These are phyloP conservation scores for Octomys mimax DNA, from an alignment of 2,797 vertebrate species.

Conservation along the genomic window DNA sequence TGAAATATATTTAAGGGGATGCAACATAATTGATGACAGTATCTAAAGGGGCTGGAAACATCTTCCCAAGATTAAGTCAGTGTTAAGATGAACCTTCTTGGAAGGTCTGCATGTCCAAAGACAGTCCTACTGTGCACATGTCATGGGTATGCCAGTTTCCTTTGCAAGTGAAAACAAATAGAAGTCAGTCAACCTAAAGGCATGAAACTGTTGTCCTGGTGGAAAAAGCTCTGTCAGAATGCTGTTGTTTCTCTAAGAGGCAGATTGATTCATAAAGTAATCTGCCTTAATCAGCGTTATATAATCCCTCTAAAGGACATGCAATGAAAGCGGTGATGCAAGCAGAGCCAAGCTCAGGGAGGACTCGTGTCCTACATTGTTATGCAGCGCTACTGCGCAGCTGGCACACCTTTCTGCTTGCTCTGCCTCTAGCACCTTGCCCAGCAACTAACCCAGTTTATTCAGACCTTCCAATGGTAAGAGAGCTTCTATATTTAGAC, in stretches of 20 bases:
- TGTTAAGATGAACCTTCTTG: background rate
- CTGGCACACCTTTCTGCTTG: constrained; percentile 71
- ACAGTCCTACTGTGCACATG: constrained; percentile 34
- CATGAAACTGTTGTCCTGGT: constrained; percentile 65
- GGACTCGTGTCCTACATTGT: constrained; percentile 76
- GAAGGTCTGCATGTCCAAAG: constrained; percentile 29
- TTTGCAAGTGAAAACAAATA: constrained; percentile 75
- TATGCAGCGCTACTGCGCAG: constrained; percentile 56
- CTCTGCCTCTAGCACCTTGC: constrained; percentile 74
- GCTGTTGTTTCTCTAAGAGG: constrained; percentile 64
- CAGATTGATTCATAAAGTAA: constrained; percentile 77
- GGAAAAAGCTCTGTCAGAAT: constrained; percentile 63
- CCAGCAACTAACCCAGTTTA: constrained; percentile 83
- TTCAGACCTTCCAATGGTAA: constrained; percentile 78
- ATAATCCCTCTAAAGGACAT: constrained; percentile 66
- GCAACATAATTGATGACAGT: constrained; percentile 9
- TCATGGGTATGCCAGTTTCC: constrained; percentile 42
- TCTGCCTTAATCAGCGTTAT: constrained; percentile 78
- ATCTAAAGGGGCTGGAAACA: constrained; percentile 38
- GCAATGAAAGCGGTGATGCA: constrained; percentile 68
- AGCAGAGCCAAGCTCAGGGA: constrained; percentile 65
- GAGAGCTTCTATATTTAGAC: constrained; percentile 83
- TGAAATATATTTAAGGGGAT: background rate
- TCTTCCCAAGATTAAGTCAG: constrained; percentile 46
- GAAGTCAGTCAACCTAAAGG: constrained; percentile 68